Conservation (phyloP, 92 coral and sea anemone genomes). For the Parazoanthus swiftii region DNA sequence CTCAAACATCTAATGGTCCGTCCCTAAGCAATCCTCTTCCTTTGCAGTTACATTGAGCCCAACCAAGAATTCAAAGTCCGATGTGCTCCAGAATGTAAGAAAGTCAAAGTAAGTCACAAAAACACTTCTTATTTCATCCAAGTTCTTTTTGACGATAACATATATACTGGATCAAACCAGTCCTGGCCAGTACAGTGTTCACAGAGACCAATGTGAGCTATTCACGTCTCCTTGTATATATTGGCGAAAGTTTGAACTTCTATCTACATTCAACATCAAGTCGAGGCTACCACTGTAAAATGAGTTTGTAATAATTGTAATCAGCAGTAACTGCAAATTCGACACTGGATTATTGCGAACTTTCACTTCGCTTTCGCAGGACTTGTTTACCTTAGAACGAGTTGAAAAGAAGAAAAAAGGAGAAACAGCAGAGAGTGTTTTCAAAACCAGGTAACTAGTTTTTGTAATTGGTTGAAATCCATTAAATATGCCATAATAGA, state of each 20-base stretch:
- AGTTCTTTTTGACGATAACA: too few species aligned
- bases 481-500: too few species aligned
- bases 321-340: neutral
- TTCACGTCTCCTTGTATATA: too few species aligned
- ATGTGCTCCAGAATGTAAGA: slow-evolving; percentile 65
- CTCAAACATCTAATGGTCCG: too few species aligned
- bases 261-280: too few species aligned
- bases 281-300: too few species aligned
- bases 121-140: too few species aligned
- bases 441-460: slow-evolving; percentile 64
- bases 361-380: slow-evolving; percentile 46
- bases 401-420: slow-evolving; percentile 73
- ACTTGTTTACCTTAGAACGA: slow-evolving; percentile 77
- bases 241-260: too few species aligned
- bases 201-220: too few species aligned
- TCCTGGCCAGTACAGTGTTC: too few species aligned
- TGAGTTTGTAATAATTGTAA: neutral
- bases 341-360: neutral
- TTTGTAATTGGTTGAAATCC: neutral
- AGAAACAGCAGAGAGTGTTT: slow-evolving; percentile 75
- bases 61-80: slow-evolving; percentile 74
- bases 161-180: too few species aligned
- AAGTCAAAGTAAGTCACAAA: too few species aligned
- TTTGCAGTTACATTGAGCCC: slow-evolving; percentile 79
- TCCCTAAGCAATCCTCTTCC: neutral